These are phyloP conservation scores for Xyrichtys novacula DNA, from an alignment of 2,797 vertebrate genomes.

Conservation along the genomic window DNA sequence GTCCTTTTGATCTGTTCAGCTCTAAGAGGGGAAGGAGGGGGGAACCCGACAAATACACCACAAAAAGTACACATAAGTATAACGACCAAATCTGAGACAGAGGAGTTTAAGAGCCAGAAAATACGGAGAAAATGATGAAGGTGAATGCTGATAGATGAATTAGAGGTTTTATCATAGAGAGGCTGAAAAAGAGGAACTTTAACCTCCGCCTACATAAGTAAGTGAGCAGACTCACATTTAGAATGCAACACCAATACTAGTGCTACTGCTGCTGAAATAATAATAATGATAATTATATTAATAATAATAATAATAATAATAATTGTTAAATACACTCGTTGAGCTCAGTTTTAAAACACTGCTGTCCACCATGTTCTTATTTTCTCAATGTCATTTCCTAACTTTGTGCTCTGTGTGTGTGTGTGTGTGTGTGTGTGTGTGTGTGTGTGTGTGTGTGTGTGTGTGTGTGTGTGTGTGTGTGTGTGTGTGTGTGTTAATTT, in stretches of 20 bases:
- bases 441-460: conserved; percentile 7
- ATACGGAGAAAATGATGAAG: background rate
- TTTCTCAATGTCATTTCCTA: no score
- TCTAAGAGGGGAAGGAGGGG: background rate
- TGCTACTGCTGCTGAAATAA: no score
- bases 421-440: background rate
- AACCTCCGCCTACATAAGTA: background rate
- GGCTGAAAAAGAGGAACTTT: conserved; percentile 59
- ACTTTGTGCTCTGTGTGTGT: background rate
- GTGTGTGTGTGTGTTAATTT: conserved; percentile 40
- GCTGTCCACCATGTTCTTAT: background rate
- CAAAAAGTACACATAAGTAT: no score
- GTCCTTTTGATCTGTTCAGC: background rate
- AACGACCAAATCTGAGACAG: no score
- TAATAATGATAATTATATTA: no score
- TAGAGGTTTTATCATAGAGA: conserved; percentile 11
- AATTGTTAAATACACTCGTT: no score
- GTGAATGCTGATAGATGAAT: background rate
- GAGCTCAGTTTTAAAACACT: background rate
- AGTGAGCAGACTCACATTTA: no score
- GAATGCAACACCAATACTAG: no score
- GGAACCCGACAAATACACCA: no score
- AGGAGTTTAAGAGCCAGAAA: background rate
- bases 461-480: conserved; percentile 8
- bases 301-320: no score